phyloP scores from a whole-genome alignment of 2,797 vertebrate genomes.

The Cichlasoma orientale region DNA sequence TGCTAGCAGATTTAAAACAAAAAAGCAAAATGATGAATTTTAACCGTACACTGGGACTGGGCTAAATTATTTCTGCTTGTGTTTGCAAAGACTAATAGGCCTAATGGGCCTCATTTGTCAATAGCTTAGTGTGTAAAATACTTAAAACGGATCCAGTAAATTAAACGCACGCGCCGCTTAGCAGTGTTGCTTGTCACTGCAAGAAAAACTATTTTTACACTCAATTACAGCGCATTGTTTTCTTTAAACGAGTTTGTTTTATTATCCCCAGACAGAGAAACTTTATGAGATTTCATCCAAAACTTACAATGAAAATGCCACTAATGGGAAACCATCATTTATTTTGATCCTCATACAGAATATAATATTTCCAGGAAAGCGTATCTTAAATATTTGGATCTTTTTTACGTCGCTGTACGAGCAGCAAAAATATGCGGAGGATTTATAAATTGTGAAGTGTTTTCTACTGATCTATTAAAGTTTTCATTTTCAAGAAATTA shows the following conservation, averaged over 20 bases:
- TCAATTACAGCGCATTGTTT: not conserved
- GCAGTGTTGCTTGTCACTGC: constrained; percentile 7
- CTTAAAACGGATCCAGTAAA: constrained; percentile 39
- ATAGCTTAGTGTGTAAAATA: constrained; percentile 39
- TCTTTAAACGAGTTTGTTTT: not conserved
- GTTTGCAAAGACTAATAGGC: constrained; percentile 57
- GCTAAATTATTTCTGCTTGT: constrained; percentile 39
- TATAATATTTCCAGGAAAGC: not conserved
- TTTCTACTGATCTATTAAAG: not conserved
- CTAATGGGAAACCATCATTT: not conserved
- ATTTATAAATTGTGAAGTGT: not conserved
- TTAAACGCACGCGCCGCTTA: constrained; percentile 15
- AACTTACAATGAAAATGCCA: not conserved
- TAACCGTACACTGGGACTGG: not conserved
- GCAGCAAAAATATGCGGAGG: not conserved
- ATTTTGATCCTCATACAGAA: not conserved
- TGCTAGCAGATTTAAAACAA: not conserved
- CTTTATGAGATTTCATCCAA: not conserved
- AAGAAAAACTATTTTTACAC: not conserved
- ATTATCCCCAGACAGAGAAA: not conserved
- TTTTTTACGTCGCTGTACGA: not conserved
- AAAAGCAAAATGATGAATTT: constrained; percentile 29
- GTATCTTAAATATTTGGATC: not conserved
- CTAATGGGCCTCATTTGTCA: constrained; percentile 67
- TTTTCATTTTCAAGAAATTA: constrained; percentile 18